These are phyloP conservation scores for Borostomias antarcticus DNA, from an alignment of 2,797 vertebrate species.

Conservation along the genomic window DNA sequence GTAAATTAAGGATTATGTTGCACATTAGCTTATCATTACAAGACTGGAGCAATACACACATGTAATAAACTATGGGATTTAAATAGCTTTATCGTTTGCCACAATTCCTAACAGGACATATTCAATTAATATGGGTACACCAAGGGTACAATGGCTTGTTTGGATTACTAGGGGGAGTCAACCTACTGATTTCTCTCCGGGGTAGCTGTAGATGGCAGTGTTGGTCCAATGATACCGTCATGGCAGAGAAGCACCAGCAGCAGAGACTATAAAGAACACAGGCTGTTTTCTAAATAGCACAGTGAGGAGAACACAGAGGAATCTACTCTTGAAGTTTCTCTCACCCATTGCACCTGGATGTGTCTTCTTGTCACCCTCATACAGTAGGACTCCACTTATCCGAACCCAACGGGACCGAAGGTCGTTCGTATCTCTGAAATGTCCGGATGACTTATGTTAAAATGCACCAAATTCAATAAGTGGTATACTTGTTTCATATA, in stretches of 20 bases:
- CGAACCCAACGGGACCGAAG: no score
- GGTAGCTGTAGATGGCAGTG: constrained; percentile 73
- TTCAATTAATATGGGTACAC: not conserved
- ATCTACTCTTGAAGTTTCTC: constrained; percentile 8
- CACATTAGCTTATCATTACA: no score
- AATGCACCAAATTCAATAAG: no score
- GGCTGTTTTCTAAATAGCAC: not conserved
- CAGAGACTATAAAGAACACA: not conserved
- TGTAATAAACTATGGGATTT: not conserved
- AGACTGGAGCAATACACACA: not conserved
- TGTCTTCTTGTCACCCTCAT: not conserved
- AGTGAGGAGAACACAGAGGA: not conserved
- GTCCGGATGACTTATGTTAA: no score
- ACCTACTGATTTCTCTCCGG: constrained; percentile 6
- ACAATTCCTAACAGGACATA: not conserved
- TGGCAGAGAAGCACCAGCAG: constrained; percentile 7
- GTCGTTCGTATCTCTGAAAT: no score
- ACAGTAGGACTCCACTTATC: no score
- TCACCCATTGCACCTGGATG: not conserved
- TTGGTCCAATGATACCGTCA: constrained; percentile 46
- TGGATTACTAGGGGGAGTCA: no score
- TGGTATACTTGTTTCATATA: no score
- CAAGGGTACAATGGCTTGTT: no score
- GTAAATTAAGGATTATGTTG: no score
- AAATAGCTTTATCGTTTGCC: no score